Percentiles rank a stretch among this genome's conserved stretches.
phyloP scores from a whole-genome alignment of 2,888 invertebrate genomes.

The Didymodactylos carnosus region DNA sequence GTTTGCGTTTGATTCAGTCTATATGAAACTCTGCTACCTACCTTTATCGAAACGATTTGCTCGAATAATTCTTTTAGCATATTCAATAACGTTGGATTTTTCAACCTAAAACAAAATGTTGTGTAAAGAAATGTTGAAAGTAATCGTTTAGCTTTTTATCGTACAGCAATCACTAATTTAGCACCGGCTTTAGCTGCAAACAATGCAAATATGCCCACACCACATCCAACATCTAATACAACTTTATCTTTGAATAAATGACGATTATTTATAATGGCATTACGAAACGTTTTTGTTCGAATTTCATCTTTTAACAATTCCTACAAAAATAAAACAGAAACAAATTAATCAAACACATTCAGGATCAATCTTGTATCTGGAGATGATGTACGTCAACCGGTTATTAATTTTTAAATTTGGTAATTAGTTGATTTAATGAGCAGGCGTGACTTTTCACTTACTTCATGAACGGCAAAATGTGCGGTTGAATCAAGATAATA shows the following conservation, averaged over 20 bases:
- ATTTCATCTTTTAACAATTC: constrained; percentile 99
- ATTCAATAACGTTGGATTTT: constrained; percentile 92
- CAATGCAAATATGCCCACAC: constrained; percentile 96
- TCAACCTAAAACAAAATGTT: constrained; percentile 45
- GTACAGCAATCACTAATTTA: constrained; percentile 61
- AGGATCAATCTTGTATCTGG: too few species aligned
- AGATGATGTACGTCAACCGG: too few species aligned
- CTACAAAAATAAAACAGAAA: constrained; percentile 29
- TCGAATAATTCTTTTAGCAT: constrained; percentile 79
- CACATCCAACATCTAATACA: constrained; percentile 93
- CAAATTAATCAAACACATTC: too few species aligned
- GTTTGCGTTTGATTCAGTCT: too few species aligned
- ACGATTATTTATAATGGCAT: constrained; percentile 97
- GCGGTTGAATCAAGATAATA: constrained; percentile 99
- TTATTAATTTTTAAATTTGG: too few species aligned
- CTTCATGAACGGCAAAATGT: constrained; percentile 96
- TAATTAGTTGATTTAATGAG: too few species aligned
- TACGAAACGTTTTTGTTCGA: constrained; percentile 84
- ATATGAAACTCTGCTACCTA: too few species aligned
- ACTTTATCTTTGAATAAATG: constrained; percentile 78
- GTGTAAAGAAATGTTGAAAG: neutral
- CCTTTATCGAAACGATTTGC: constrained; percentile 37
- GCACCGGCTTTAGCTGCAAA: constrained; percentile 98
- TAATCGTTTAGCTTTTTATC: too few species aligned
- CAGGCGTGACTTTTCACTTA: constrained; percentile 19